Conservation (phyloP, 2,113 vertebrate genomes). For the Tychaedon coryphoeus region DNA sequence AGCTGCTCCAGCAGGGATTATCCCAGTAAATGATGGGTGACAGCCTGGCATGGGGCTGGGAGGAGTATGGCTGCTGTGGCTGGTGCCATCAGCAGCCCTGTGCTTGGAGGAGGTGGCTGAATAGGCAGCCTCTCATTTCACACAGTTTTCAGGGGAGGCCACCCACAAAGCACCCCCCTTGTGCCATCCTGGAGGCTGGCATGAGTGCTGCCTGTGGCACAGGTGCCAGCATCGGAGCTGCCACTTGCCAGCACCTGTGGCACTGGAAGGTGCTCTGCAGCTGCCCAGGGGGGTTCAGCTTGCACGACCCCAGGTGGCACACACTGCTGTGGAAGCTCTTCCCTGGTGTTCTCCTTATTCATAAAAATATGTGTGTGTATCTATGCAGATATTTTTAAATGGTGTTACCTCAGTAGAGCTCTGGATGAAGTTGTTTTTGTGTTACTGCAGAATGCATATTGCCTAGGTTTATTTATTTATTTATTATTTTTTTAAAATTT, state of each 20-base stretch:
- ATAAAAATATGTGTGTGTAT: neutral
- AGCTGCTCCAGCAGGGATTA: fast-evolving
- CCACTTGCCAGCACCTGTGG: neutral
- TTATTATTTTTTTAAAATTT: neutral
- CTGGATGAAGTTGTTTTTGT: neutral
- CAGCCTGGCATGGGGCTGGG: neutral
- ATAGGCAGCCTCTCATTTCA: neutral
- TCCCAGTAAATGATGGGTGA: fast-evolving
- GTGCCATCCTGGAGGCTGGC: neutral
- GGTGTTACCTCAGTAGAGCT: neutral
- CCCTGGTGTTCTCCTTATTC: neutral
- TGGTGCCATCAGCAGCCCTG: neutral
- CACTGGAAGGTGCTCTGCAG: neutral
- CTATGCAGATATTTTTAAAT: neutral
- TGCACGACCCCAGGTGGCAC: fast-evolving
- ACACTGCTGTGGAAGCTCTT: neutral
- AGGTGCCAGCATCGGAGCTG: neutral
- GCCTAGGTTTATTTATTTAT: neutral
- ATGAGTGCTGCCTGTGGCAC: fast-evolving
- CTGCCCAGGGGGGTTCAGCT: neutral
- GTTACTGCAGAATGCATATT: neutral
- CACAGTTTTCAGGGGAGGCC: neutral
- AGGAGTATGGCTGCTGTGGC: neutral
- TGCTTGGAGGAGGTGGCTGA: neutral
- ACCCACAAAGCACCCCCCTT: fast-evolving